These are phyloP conservation scores for Machaerirhynchus nigripectus DNA, from an alignment of 2,113 vertebrate species.

Conservation along the genomic window DNA sequence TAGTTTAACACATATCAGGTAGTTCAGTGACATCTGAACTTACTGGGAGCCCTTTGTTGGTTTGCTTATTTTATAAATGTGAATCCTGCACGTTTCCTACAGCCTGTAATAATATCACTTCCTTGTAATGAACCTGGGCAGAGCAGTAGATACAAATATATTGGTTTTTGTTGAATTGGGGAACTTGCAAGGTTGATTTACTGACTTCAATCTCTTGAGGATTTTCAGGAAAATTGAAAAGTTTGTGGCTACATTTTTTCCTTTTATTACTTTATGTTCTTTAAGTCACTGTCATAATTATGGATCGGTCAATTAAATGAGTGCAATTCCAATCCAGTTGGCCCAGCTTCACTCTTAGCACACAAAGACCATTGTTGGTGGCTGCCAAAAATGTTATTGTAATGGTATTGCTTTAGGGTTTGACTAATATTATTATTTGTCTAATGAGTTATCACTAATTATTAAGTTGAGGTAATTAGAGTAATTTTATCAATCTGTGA, in stretches of 20 bases:
- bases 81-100: fast-evolving
- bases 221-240: neutral
- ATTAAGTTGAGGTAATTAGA: neutral
- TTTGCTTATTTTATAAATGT: neutral
- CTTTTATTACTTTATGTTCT: neutral
- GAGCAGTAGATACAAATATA: neutral
- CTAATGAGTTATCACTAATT: neutral
- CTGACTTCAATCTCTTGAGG: neutral
- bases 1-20: neutral
- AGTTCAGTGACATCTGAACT: neutral
- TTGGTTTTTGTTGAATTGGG: neutral
- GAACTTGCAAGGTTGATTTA: neutral
- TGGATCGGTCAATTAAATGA: neutral
- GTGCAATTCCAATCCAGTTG: neutral
- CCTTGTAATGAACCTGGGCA: neutral
- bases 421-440: neutral
- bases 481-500: neutral
- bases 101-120: neutral
- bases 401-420: neutral
- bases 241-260: neutral
- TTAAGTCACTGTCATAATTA: neutral
- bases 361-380: neutral
- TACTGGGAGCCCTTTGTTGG: neutral
- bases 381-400: neutral
- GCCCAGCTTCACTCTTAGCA: neutral